Percentiles rank a stretch among this genome's conserved stretches.
Conservation (phyloP, 2,113 vertebrate species). For the Enhydra lutris region DNA sequence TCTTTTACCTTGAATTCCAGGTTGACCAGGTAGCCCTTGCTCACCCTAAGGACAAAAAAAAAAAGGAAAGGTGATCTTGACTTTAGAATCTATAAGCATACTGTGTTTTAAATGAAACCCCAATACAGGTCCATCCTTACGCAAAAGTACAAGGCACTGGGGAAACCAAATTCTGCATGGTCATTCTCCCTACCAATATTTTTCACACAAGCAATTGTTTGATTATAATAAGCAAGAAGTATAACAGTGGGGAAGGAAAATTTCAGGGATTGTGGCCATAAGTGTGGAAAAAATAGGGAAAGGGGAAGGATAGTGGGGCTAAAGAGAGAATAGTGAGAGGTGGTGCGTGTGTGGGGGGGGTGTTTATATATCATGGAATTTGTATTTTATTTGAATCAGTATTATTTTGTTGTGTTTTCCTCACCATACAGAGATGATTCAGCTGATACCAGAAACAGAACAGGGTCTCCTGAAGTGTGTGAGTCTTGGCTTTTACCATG, state of each 20-base stretch:
- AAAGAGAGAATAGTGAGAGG: neutral
- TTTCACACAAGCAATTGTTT: neutral
- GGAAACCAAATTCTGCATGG: neutral
- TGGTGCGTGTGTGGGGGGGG: too few species aligned
- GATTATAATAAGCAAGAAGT: neutral
- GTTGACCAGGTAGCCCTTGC: conserved; percentile 88
- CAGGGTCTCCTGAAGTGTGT: neutral
- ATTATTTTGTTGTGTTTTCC: neutral
- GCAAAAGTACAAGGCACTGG: neutral
- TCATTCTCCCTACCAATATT: neutral
- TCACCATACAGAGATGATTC: neutral
- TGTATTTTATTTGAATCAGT: neutral
- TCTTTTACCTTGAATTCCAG: conserved; percentile 87
- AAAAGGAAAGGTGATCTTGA: conserved; percentile 24
- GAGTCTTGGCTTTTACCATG: neutral
- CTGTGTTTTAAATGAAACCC: neutral
- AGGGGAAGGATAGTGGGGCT: neutral
- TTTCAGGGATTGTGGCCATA: neutral
- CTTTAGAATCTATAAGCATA: neutral
- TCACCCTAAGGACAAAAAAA: conserved; percentile 86
- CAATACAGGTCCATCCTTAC: neutral
- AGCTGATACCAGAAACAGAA: neutral
- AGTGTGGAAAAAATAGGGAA: neutral
- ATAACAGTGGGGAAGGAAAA: neutral
- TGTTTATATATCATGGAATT: neutral